A percentile compares a stretch with the other conserved stretches of the same genome.
Conservation (phyloP, 1,140 invertebrate genomes). For the Macrobrachium nipponense region DNA sequence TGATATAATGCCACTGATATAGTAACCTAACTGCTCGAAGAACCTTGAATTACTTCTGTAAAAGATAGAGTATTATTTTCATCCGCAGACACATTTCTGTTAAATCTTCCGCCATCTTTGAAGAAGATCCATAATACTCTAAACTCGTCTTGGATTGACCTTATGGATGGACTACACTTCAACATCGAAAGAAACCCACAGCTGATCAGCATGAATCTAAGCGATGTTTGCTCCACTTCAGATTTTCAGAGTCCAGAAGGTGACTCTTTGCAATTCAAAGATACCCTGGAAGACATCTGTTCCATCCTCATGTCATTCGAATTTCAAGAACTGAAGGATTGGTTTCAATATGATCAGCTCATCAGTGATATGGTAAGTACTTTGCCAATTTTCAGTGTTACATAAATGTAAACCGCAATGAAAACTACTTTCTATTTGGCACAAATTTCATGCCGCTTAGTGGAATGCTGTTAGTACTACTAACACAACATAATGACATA, state of each 20-base stretch:
- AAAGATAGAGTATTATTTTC: not conserved
- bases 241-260: not conserved
- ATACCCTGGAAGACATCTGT: constrained; percentile 4
- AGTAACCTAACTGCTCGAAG: too few relatives aligned
- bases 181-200: not conserved
- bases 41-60: not conserved
- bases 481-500: too few relatives aligned
- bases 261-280: not conserved
- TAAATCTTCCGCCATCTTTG: not conserved
- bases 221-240: constrained; percentile 9
- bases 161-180: constrained; percentile 32
- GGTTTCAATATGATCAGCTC: not conserved
- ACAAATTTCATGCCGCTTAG: too few relatives aligned
- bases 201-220: not conserved
- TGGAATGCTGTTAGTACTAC: too few relatives aligned
- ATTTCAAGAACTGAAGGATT: not conserved
- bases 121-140: constrained; percentile 3
- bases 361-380: not conserved
- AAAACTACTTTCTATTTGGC: too few relatives aligned
- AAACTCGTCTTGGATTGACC: constrained; percentile 43
- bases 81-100: not conserved
- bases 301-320: not conserved
- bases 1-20: too few relatives aligned
- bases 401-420: too few relatives aligned
- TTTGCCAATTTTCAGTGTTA: too few relatives aligned